A percentile compares a stretch with the other conserved stretches of the same genome.
phyloP scores from a whole-genome alignment of 1,140 invertebrate genomes.

The Atopsyche davidsoni region DNA sequence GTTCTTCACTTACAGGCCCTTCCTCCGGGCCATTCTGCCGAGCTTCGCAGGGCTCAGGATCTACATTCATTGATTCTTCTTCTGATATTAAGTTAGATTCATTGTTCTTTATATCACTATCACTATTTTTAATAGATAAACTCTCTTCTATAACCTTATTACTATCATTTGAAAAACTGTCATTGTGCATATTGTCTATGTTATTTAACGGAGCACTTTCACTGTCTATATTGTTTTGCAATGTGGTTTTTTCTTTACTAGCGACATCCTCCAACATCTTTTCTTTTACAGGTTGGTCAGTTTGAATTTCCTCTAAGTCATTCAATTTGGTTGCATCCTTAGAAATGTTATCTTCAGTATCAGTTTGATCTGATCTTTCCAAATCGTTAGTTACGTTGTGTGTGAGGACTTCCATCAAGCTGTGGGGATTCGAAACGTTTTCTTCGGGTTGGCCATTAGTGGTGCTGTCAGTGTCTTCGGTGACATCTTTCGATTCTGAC shows the following conservation, averaged over 20 bases:
- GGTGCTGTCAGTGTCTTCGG: neutral
- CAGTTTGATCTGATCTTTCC: neutral
- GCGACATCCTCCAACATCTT: neutral
- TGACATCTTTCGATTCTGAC: neutral
- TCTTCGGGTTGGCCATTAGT: neutral
- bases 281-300: constrained; percentile 14
- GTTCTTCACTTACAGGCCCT: constrained; percentile 4
- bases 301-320: constrained; percentile 22
- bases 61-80: neutral
- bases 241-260: too few species aligned
- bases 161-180: constrained; percentile 14
- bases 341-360: constrained; percentile 6
- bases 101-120: neutral
- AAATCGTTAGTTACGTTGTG: neutral
- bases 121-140: constrained; percentile 11
- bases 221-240: constrained; percentile 9
- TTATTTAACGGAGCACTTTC: constrained; percentile 25
- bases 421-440: neutral
- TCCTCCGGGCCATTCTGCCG: constrained; percentile 23
- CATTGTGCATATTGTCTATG: constrained; percentile 22
- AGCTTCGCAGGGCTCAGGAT: neutral
- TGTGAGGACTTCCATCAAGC: neutral
- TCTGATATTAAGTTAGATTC: neutral
- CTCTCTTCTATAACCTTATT: constrained; percentile 18
- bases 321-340: constrained; percentile 3